Evolutionary conservation across 2,797 vertebrate species (phyloP), one percentile per base, ranked within the genome.

Genomic region (Carcharodon carcharias): DNA sequence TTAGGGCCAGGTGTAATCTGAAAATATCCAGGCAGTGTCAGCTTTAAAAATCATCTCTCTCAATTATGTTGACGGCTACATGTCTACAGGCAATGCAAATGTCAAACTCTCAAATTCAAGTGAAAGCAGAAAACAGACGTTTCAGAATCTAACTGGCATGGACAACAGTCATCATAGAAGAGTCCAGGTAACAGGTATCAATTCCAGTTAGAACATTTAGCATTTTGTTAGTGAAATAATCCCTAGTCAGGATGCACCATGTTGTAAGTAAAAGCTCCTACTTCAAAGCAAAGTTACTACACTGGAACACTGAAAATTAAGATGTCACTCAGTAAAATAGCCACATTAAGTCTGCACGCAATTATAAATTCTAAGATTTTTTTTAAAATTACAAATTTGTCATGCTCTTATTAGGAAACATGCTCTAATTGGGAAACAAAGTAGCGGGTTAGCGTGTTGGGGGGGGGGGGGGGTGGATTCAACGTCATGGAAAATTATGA

Each of bases 81-180:
- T 97, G 97, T 97, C 97, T 97, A 96, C 97, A 97, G 97, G 97
- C 97, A 97, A 97, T 97, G 96, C 97, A 97, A 97, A 95, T 35
- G 69, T 95, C 69, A 56, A 95, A 35, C 69, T 21, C 50, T 58
- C 45, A 56, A 54, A 77, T 58, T 95, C 67, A 95, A 95, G 69
- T 77, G 94, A 77, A 95, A 82, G 56, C 45, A 56, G 69, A 95
- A 71, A 61, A 87, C 95, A 80, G 91, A 67, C 91, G n/a, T 93
- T 87, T 56, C 40, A 31, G 69, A 95, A 95, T 56, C 94, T n/a
- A 35, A 95, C 28, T 77, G 67, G 65, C 63, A 95, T n/a, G 65
- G 93, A 95, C 67, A 73, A 56, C 77, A 35, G 80, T 50, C 80
- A n/a, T 12, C 23, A 95, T 2, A 73, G 28, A 73, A 95, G 31